phyloP scores from a whole-genome alignment of 2,888 invertebrate species.

The Hipparchia sbordonii region DNA sequence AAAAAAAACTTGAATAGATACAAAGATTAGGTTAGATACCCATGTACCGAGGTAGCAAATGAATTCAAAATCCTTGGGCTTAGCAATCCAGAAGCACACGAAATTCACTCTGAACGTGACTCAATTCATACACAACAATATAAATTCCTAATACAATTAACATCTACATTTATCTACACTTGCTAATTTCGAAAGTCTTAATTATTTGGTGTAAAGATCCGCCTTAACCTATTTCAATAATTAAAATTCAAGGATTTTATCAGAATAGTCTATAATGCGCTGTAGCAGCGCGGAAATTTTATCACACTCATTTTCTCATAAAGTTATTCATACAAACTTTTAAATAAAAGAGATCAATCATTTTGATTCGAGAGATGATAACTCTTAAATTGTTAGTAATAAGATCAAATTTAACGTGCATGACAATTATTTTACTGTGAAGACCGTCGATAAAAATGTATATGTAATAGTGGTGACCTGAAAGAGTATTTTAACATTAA shows the following conservation, averaged over 20 bases:
- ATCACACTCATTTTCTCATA: slow-evolving; percentile 37
- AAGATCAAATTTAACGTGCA: slow-evolving; percentile 27
- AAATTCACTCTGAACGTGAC: slow-evolving; percentile 39
- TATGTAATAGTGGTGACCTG: slow-evolving; percentile 16
- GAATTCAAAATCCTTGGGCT: slow-evolving; percentile 32
- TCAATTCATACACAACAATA: slow-evolving; percentile 59
- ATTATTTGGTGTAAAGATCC: slow-evolving; percentile 82
- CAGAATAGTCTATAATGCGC: slow-evolving; percentile 33
- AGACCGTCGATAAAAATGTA: slow-evolving; percentile 21
- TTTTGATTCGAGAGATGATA: slow-evolving; percentile 24
- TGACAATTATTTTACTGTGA: slow-evolving; percentile 29
- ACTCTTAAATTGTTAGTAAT: slow-evolving; percentile 25
- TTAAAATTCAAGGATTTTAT: slow-evolving; percentile 29
- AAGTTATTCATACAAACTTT: slow-evolving; percentile 33
- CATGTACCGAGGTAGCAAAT: slow-evolving; percentile 15
- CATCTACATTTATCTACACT: slow-evolving; percentile 70
- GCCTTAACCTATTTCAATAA: slow-evolving; percentile 66
- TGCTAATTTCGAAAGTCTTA: slow-evolving; percentile 71
- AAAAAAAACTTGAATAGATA: slow-evolving; percentile 11
- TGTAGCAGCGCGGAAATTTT: slow-evolving; percentile 27
- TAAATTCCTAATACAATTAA: slow-evolving; percentile 61
- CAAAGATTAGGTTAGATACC: background rate
- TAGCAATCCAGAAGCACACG: slow-evolving; percentile 40
- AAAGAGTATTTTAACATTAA: slow-evolving; percentile 18
- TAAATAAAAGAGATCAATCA: slow-evolving; percentile 29